phyloP scores from a whole-genome alignment of 2,113 vertebrate species.

The Podocnemis expansa region DNA sequence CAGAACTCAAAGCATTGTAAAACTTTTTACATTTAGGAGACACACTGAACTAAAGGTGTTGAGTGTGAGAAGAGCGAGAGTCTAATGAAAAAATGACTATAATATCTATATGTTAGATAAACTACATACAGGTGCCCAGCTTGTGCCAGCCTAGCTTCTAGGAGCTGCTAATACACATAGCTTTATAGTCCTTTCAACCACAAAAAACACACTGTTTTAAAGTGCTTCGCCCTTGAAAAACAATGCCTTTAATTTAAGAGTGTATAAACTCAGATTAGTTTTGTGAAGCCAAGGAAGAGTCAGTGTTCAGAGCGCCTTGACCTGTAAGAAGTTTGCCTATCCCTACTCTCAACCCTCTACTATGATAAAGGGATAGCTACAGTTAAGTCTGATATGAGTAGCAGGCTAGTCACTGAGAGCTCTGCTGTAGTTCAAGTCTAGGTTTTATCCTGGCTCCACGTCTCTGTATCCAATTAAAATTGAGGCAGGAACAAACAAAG shows the following conservation, averaged over 20 bases:
- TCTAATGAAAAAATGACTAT: not conserved
- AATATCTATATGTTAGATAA: not conserved
- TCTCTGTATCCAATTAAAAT: not conserved
- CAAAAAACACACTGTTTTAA: not conserved
- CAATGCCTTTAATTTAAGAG: not conserved
- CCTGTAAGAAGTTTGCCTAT: not conserved
- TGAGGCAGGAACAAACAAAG: not conserved
- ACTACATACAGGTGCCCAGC: not conserved
- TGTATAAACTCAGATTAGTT: not conserved
- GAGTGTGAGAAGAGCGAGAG: not conserved
- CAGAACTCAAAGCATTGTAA: not conserved
- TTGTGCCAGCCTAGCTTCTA: not conserved
- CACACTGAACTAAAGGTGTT: not conserved
- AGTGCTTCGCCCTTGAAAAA: not conserved
- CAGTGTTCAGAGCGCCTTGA: not conserved
- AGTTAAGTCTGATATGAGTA: not conserved
- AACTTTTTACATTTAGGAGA: not conserved
- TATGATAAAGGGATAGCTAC: fast-evolving
- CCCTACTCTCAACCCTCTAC: fast-evolving
- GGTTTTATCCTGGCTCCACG: not conserved
- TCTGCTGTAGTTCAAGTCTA: fast-evolving
- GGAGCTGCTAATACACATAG: not conserved
- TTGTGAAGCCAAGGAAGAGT: not conserved
- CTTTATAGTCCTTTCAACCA: not conserved
- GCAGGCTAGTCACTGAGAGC: fast-evolving